These are phyloP conservation scores for Myrmecophaga tridactyla DNA, from an alignment of 2,113 vertebrate genomes.

Conservation along the genomic window DNA sequence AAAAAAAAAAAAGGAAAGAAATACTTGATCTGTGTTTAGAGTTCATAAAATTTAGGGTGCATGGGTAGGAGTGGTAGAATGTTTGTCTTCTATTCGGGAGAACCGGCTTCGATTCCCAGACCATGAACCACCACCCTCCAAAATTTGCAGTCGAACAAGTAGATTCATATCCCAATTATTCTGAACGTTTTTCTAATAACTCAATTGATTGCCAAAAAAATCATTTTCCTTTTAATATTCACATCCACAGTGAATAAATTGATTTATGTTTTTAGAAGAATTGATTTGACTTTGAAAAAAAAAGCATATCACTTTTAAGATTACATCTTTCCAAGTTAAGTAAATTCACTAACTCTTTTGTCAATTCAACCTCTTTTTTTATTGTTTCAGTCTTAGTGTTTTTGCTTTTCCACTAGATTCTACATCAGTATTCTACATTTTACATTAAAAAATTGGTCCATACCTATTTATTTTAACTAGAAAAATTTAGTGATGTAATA, in stretches of 20 bases:
- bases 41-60: background rate
- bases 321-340: background rate
- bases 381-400: too few species aligned
- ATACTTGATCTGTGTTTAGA: background rate
- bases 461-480: background rate
- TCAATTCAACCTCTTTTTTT: background rate
- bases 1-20: too few species aligned
- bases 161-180: background rate
- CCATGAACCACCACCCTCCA: too few species aligned
- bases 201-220: background rate
- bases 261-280: background rate
- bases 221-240: background rate
- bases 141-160: background rate
- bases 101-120: too few species aligned
- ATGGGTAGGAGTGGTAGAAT: too few species aligned
- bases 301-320: background rate
- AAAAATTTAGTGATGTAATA: slow-evolving; percentile 11
- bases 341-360: background rate
- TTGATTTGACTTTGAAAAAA: background rate
- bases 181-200: background rate
- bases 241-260: background rate
- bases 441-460: background rate
- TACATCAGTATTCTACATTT: background rate
- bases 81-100: too few species aligned
- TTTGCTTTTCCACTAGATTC: background rate